These are phyloP conservation scores for Heliconius charithonia DNA, from an alignment of 2,888 invertebrate species.

Conservation along the genomic window DNA sequence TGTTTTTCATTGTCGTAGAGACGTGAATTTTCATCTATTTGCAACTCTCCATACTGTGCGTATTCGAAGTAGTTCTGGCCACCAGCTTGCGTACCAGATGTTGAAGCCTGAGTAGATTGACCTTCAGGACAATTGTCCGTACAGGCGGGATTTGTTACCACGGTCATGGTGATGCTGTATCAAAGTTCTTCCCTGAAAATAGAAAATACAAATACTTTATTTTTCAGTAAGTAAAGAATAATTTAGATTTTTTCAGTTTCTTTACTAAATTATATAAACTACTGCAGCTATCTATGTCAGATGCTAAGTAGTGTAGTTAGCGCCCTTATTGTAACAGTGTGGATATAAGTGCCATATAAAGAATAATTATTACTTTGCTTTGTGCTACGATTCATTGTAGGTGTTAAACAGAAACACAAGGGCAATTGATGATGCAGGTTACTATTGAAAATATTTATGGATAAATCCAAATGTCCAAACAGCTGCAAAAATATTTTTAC, in stretches of 20 bases:
- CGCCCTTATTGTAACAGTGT: conserved; percentile 66
- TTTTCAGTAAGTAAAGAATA: neutral
- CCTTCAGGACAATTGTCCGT: conserved; percentile 60
- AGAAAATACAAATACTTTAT: conserved; percentile 43
- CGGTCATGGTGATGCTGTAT: conserved; percentile 65
- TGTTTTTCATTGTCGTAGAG: conserved; percentile 82
- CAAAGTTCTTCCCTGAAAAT: conserved; percentile 58
- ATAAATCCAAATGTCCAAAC: conserved; percentile 6
- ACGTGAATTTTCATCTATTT: conserved; percentile 61
- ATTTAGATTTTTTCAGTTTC: no score
- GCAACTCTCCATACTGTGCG: conserved; percentile 49
- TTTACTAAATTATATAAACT: neutral
- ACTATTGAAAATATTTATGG: conserved; percentile 49
- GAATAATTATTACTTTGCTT: conserved; percentile 75
- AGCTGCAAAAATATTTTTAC: neutral
- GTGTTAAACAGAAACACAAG: conserved; percentile 74
- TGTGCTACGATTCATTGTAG: conserved; percentile 65
- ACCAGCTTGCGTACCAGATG: conserved; percentile 39
- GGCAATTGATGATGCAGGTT: conserved; percentile 58
- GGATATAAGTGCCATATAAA: conserved; percentile 73
- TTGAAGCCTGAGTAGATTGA: conserved; percentile 44
- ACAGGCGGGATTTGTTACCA: conserved; percentile 76
- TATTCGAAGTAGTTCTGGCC: conserved; percentile 31
- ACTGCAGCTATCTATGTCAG: conserved; percentile 45
- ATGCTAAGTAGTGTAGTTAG: conserved; percentile 68